Conservation (phyloP, 2,113 vertebrate species). For the Miniopterus natalensis region DNA sequence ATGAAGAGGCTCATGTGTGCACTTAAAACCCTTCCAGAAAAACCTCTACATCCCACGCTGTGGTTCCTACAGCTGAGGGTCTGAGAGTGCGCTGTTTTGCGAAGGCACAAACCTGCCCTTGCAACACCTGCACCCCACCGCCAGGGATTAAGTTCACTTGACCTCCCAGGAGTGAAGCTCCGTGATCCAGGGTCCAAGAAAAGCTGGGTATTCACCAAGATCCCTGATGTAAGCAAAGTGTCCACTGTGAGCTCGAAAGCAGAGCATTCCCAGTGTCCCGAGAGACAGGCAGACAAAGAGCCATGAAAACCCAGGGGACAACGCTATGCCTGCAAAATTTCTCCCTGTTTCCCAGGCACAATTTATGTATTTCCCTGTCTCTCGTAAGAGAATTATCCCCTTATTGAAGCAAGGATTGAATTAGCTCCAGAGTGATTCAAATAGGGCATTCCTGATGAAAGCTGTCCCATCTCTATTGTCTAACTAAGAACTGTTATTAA, state of each 20-base stretch:
- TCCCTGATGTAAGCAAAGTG: not conserved
- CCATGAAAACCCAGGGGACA: not conserved
- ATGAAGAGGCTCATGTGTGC: not conserved
- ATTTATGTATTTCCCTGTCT: slow-evolving; percentile 55
- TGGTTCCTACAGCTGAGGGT: not conserved
- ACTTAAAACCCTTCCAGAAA: not conserved
- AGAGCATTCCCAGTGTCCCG: not conserved
- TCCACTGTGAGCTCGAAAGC: not conserved
- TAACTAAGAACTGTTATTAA: slow-evolving; percentile 79
- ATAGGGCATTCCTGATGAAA: not conserved
- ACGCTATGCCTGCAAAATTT: not conserved
- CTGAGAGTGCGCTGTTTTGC: not conserved
- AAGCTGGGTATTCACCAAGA: not conserved
- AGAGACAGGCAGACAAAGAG: not conserved
- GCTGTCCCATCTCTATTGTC: slow-evolving; percentile 66
- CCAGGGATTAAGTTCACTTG: not conserved
- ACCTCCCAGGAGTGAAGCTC: not conserved
- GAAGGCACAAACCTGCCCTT: accelerated
- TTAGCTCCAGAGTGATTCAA: not conserved
- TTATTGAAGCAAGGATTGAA: not conserved
- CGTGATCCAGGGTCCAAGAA: not conserved
- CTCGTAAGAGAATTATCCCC: not conserved
- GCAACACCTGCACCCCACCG: accelerated
- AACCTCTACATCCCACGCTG: not conserved
- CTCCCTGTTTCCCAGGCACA: slow-evolving; percentile 61